These are phyloP conservation scores for Drosophila niveifrons DNA, from an alignment of 2,888 invertebrate species.

Conservation along the genomic window DNA sequence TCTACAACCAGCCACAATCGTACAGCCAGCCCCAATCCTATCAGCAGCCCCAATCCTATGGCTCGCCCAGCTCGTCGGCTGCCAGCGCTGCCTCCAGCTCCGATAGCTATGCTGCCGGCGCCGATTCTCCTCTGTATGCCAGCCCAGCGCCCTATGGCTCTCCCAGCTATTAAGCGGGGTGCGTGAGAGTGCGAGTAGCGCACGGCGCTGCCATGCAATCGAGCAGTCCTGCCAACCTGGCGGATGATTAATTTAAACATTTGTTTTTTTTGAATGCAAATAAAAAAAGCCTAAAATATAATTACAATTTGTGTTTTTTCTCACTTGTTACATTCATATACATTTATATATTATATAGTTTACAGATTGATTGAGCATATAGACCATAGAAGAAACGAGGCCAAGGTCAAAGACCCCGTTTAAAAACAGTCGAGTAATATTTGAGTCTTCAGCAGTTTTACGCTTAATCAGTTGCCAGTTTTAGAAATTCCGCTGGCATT, in stretches of 20 bases:
- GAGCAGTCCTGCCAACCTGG: conserved; percentile 29
- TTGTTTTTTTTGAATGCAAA: conserved; percentile 63
- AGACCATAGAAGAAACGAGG: conserved; percentile 42
- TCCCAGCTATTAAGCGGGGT: conserved; percentile 58
- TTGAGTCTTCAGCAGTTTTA: conserved; percentile 44
- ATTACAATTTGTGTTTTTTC: neutral
- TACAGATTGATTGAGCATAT: conserved; percentile 10
- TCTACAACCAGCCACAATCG: conserved; percentile 60
- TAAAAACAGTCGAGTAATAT: conserved; percentile 20
- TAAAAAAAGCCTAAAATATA: conserved; percentile 58
- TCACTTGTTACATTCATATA: neutral
- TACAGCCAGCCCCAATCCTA: conserved; percentile 51
- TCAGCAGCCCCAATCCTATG: conserved; percentile 48
- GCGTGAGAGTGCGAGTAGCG: neutral
- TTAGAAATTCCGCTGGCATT: conserved; percentile 45
- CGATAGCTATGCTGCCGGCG: conserved; percentile 63
- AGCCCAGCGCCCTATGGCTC: conserved; percentile 68
- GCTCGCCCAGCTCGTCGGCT: conserved; percentile 44
- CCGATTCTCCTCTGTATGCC: conserved; percentile 62
- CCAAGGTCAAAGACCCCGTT: conserved; percentile 42
- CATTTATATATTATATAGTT: neutral
- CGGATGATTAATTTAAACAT: conserved; percentile 55
- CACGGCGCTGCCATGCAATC: neutral
- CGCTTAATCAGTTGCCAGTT: conserved; percentile 31
- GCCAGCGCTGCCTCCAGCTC: conserved; percentile 41